phyloP scores from a whole-genome alignment of 2,888 invertebrate species.

The Drosophila diplacantha region DNA sequence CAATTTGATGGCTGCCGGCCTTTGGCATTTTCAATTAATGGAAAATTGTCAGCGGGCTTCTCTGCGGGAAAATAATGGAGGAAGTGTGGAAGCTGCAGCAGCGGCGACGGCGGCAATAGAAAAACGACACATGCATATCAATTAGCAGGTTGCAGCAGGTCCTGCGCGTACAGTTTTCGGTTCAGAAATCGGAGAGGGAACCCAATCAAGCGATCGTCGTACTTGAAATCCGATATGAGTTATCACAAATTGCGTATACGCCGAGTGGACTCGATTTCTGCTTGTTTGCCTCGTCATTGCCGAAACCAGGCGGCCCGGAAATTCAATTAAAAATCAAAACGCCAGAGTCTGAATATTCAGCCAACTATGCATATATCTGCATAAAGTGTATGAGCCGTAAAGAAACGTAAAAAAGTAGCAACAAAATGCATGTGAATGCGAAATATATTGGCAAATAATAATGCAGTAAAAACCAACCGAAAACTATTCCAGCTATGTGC shows the following conservation, averaged over 20 bases:
- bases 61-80: constrained; percentile 11
- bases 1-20: constrained; percentile 26
- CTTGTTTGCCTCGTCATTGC: constrained; percentile 29
- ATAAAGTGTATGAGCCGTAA: constrained; percentile 16
- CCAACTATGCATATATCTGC: constrained; percentile 20
- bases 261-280: constrained; percentile 28
- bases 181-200: constrained; percentile 15
- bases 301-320: constrained; percentile 17
- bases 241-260: constrained; percentile 35
- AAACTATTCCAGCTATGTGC: constrained; percentile 30
- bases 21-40: constrained; percentile 51
- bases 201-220: constrained; percentile 31
- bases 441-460: constrained; percentile 43
- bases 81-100: constrained; percentile 8
- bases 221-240: constrained; percentile 33
- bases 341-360: constrained; percentile 31
- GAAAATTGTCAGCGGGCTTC: constrained; percentile 31
- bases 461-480: constrained; percentile 26
- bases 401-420: not conserved
- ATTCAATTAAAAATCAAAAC: constrained; percentile 48
- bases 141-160: constrained; percentile 21
- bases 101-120: constrained; percentile 9
- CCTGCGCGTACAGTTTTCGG: constrained; percentile 27
- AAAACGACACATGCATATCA: constrained; percentile 42
- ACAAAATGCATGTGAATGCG: constrained; percentile 12